Evolutionary conservation across 37 sponge, comb jelly and placozoan species (phyloP), one percentile per base, ranked within the genome.

Genomic region (Trichoplax adhaerens): DNA sequence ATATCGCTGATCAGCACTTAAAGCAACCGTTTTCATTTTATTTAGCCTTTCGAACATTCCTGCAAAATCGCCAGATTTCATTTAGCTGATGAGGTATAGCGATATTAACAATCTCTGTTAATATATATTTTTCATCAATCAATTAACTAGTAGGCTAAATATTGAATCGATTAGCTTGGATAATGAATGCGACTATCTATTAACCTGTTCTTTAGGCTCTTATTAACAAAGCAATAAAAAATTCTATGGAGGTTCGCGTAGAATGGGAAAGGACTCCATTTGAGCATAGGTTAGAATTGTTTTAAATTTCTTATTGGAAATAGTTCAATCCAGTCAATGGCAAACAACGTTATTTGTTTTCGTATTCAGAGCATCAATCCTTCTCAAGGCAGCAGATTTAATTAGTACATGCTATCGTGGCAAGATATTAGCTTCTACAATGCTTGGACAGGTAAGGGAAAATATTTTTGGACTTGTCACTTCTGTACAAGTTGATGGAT

Each of bases 221-320:
- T 66, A 88, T 96, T 3, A 65, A 85, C 53, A 63, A 83, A 57
- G 99, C 89, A 52, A 91, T 96, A 58, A 79, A 85, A 7, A 53
- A 64, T 52, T 81, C 93, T 47, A 56, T 96, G 71, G 77, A 73
- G 52, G 82, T 83, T 12, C 62, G 86, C 60, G 62, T 77, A 57
- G 80, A 86, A 61, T 96, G 99, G 99, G 99, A 96, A 53, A 64
- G 62, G 5, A 84, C 80, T 48, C 90, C 99, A 0, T 82, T 77
- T 58, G 82, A 86, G 6, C 79, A 78, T 55, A 73, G 65, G 79
- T 78, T 57, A 12, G 51, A 48, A 56, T 48, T 12, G 12, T 60
- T 60, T 12, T 12, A 12, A 12, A 60, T 60, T 12, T 12, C 12
- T 60, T 60, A 60, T 12, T 12, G 10, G 12, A 10, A 60, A 10